A percentile compares a stretch with the other conserved stretches of the same genome.
Conservation (phyloP, 1,140 invertebrate genomes). For the Hypsibius dujardini region DNA sequence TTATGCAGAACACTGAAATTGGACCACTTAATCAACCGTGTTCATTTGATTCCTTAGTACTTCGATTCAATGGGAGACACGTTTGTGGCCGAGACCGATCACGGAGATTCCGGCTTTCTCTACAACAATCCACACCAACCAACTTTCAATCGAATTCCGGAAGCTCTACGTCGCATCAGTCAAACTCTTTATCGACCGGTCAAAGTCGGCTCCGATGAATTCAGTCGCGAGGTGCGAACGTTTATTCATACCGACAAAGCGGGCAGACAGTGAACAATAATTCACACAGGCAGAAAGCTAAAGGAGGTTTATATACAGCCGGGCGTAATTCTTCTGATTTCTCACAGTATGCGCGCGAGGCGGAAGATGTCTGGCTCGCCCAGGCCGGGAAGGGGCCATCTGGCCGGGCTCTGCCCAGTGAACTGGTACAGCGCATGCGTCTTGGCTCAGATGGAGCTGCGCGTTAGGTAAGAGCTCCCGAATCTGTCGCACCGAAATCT, state of each 20-base stretch:
- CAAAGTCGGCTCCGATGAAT: not conserved
- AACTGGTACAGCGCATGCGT: too few relatives aligned
- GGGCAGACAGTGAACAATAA: not conserved
- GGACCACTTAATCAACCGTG: too few relatives aligned
- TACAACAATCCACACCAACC: not conserved
- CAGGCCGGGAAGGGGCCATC: not conserved
- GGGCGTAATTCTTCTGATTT: too few relatives aligned
- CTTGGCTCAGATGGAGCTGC: too few relatives aligned
- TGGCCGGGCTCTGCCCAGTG: not conserved
- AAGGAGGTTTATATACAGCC: too few relatives aligned
- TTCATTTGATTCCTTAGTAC: not conserved
- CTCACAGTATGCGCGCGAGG: not conserved
- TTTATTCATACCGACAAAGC: not conserved
- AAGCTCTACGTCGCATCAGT: not conserved
- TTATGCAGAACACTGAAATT: too few relatives aligned
- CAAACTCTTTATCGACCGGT: not conserved
- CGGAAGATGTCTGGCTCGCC: not conserved
- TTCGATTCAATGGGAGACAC: not conserved
- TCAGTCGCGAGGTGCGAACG: not conserved
- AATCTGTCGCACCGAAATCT: too few relatives aligned
- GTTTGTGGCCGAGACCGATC: constrained; percentile 1
- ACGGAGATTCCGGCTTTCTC: not conserved
- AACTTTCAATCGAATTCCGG: not conserved
- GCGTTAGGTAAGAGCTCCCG: too few relatives aligned
- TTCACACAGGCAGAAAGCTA: too few relatives aligned